Percentiles rank a stretch among this genome's conserved stretches.
Conservation (phyloP, 2,797 vertebrate species). For the Agapornis canus region DNA sequence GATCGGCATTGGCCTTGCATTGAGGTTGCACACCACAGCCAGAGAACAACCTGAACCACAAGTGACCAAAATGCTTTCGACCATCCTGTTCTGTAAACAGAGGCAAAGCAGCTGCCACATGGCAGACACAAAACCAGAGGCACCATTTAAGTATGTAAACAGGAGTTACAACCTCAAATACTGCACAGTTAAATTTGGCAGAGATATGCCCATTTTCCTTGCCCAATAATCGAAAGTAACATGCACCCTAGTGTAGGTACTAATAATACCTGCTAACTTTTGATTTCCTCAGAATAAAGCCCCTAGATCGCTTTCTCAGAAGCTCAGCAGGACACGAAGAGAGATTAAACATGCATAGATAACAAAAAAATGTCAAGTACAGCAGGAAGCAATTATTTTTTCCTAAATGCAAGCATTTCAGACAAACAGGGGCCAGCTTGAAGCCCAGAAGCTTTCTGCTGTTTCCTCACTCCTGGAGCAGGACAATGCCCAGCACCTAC, state of each 20-base stretch:
- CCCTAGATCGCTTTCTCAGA: not conserved
- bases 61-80: accelerated
- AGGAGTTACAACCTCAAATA: not conserved
- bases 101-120: not conserved
- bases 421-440: not conserved
- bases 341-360: not conserved
- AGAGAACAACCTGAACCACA: not conserved
- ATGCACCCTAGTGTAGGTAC: not conserved
- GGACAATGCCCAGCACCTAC: accelerated
- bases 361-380: not conserved
- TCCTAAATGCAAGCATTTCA: not conserved
- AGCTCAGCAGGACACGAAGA: not conserved
- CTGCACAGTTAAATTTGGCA: not conserved
- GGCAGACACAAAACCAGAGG: not conserved
- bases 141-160: accelerated
- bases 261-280: not conserved
- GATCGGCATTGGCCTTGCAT: accelerated
- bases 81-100: not conserved
- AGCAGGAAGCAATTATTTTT: not conserved
- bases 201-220: not conserved
- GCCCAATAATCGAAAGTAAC: not conserved
- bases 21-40: not conserved
- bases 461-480: accelerated
- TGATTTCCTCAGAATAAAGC: not conserved
- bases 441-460: not conserved